Conservation (phyloP, 2,113 vertebrate species). For the Scortum barcoo region DNA sequence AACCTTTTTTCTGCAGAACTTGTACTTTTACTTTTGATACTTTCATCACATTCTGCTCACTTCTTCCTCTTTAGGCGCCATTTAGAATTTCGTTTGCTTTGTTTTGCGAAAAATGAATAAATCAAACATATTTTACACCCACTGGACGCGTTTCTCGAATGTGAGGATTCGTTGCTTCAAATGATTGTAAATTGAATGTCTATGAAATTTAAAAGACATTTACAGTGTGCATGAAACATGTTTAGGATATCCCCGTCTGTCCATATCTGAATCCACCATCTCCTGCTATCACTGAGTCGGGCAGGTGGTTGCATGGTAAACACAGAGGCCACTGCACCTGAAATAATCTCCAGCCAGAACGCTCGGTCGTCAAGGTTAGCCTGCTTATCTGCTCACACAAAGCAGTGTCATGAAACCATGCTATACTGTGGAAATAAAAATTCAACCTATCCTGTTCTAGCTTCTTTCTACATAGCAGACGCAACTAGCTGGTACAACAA, state of each 20-base stretch:
- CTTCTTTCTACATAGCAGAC: not conserved
- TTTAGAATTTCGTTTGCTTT: too few species aligned
- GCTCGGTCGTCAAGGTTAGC: not conserved
- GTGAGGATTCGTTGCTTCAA: too few species aligned
- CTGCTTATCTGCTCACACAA: not conserved
- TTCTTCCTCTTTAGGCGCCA: too few species aligned
- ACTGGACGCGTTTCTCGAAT: too few species aligned
- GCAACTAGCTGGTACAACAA: not conserved
- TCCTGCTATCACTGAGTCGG: not conserved
- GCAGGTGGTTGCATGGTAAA: not conserved
- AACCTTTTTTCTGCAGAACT: too few species aligned
- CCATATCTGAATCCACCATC: constrained; percentile 12
- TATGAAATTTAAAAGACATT: too few species aligned
- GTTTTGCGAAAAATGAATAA: too few species aligned
- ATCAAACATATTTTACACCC: too few species aligned
- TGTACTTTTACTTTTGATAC: too few species aligned
- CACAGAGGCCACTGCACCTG: not conserved
- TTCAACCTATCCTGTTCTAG: not conserved
- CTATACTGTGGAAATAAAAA: not conserved
- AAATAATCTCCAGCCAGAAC: constrained; percentile 21
- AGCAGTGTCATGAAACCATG: not conserved
- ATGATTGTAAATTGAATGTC: too few species aligned
- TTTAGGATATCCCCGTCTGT: constrained; percentile 24
- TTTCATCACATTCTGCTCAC: too few species aligned
- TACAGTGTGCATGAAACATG: not conserved